These are phyloP conservation scores for Hyposoter dolosus DNA, from an alignment of 2,888 invertebrate species.

Conservation along the genomic window DNA sequence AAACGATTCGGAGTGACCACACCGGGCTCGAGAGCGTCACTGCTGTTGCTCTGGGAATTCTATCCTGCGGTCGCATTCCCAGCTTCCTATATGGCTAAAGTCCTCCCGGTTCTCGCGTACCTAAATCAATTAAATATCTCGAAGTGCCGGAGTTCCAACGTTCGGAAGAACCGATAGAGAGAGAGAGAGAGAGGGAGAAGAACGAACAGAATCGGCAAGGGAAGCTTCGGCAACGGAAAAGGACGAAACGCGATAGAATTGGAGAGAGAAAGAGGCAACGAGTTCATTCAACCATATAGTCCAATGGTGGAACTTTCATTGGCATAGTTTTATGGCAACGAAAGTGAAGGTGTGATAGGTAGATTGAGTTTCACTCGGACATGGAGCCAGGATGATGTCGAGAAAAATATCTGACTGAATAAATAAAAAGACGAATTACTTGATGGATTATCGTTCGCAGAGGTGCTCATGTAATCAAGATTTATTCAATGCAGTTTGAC, in stretches of 20 bases:
- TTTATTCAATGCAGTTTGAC: constrained; percentile 31
- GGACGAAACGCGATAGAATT: constrained; percentile 1
- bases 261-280: constrained; percentile 3
- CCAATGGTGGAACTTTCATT: constrained; percentile 61
- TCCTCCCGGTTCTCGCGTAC: constrained; percentile 71
- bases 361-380: constrained; percentile 28
- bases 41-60: constrained; percentile 76
- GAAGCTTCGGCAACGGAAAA: background rate
- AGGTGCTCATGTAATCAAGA: background rate
- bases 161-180: constrained; percentile 15
- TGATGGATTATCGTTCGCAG: background rate
- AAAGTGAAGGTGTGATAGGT: constrained; percentile 14
- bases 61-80: constrained; percentile 77
- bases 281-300: constrained; percentile 27
- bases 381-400: background rate
- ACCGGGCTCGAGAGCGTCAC: constrained; percentile 66
- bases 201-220: background rate
- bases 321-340: constrained; percentile 67
- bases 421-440: background rate
- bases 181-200: background rate
- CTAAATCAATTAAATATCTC: constrained; percentile 81
- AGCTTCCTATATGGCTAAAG: constrained; percentile 74
- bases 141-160: constrained; percentile 66
- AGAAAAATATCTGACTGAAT: background rate
- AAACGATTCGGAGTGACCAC: constrained; percentile 75